These are phyloP conservation scores for Zaprionus davidi DNA, from an alignment of 1,140 invertebrate species.

Conservation along the genomic window DNA sequence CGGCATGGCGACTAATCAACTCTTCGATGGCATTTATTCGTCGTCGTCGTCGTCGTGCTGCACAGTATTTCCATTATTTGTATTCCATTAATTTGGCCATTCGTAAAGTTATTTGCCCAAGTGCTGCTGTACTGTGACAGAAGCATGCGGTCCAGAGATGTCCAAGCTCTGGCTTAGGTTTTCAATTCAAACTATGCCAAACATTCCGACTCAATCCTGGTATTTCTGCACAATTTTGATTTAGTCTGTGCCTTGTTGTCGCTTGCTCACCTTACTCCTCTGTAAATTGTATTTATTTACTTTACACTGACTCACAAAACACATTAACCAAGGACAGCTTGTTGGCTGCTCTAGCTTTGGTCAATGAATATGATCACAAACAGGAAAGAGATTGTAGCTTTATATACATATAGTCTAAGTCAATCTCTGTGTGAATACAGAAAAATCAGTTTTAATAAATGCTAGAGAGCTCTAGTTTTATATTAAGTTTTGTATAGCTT, in stretches of 20 bases:
- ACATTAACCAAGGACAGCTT: not conserved
- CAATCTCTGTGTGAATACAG: not conserved
- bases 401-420: not conserved
- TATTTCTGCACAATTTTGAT: slow-evolving; percentile 30
- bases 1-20: slow-evolving; percentile 74
- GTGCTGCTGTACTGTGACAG: not conserved
- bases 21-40: slow-evolving; percentile 54
- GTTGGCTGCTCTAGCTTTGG: too few relatives aligned
- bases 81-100: slow-evolving; percentile 71
- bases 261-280: not conserved
- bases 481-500: too few relatives aligned
- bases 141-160: not conserved
- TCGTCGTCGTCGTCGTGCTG: slow-evolving; percentile 35
- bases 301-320: slow-evolving; percentile 1
- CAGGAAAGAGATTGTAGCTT: too few relatives aligned
- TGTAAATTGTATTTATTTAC: not conserved
- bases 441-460: not conserved
- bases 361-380: not conserved
- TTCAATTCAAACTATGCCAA: slow-evolving; percentile 16
- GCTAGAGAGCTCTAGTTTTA: not conserved
- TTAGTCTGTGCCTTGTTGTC: not conserved
- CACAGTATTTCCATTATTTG: slow-evolving; percentile 51
- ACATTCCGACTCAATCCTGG: slow-evolving; percentile 25
- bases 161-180: not conserved
- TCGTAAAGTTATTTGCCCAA: slow-evolving; percentile 46